These are phyloP conservation scores for Magallana gigas DNA, from an alignment of 1,140 invertebrate genomes.

Conservation along the genomic window DNA sequence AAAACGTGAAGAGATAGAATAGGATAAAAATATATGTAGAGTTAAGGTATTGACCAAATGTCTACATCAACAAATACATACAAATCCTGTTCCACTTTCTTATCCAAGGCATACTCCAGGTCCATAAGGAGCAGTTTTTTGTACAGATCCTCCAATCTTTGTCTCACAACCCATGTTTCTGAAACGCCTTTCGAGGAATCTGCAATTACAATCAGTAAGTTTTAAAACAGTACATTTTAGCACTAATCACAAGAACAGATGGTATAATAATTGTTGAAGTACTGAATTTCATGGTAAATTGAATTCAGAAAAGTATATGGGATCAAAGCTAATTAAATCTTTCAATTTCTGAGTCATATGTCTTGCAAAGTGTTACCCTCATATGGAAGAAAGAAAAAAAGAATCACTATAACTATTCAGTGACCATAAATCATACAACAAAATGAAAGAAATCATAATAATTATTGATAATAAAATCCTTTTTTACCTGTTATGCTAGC, in stretches of 20 bases:
- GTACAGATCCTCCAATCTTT: constrained; percentile 85
- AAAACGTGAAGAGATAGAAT: too few species aligned
- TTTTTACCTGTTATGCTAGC: constrained; percentile 69
- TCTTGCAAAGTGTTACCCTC: too few species aligned
- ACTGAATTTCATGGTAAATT: too few species aligned
- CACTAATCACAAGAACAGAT: constrained; percentile 39
- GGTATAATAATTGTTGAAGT: too few species aligned
- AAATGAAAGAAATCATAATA: constrained; percentile 19
- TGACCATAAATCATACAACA: too few species aligned
- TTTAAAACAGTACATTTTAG: constrained; percentile 34
- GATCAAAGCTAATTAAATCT: too few species aligned
- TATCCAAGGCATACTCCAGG: constrained; percentile 92
- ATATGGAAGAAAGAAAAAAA: too few species aligned
- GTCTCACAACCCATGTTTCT: constrained; percentile 76
- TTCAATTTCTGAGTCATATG: too few species aligned
- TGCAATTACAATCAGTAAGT: constrained; percentile 44
- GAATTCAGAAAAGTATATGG: too few species aligned
- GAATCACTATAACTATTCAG: too few species aligned
- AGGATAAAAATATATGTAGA: too few species aligned
- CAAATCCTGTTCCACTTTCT: constrained; percentile 92
- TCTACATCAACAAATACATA: constrained; percentile 62
- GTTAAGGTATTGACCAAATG: too few species aligned
- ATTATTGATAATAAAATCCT: constrained; percentile 12
- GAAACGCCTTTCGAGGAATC: constrained; percentile 71
- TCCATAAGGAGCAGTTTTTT: constrained; percentile 89